Base-by-base conservation (phyloP, 2,888 invertebrate genomes). In the Drosophila rubida region DNA sequence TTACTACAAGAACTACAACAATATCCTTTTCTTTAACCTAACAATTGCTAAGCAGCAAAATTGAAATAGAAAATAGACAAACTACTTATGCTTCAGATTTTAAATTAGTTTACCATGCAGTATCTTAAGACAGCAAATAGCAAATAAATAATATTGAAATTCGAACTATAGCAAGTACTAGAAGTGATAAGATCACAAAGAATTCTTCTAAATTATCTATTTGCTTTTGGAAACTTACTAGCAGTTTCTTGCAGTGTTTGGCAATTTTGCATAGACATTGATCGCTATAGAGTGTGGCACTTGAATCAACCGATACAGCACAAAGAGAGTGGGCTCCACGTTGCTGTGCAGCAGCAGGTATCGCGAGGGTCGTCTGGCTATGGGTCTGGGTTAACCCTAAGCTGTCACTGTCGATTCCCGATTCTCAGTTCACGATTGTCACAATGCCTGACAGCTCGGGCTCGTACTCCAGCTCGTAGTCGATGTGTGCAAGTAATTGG, bases 361-460 rank as follows among this genome's bases (percentile, higher is more conserved):
- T 35, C 37, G 32, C 32, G 41, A 48, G 54, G 41, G 58, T 35
- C 59, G 41, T 13, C 39, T 27, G 16, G 14, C 37, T 32, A 1
- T 19, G 19, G 42, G 53, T 49, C 49, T 22, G 58, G 54, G 46
- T 63, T 62, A 75, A 71, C 68, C 73, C 67, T 54, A 67, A 59
- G 41, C 66, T 64, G 69, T 62, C 77, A 69, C 44, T 77, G 74
- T 62, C 70, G 35, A 14, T 4, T 11, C 32, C 6, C 35, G 35
- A n/a, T 5, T n/a, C n/a, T 41, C 41, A 9, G 39, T 39, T 25
- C 13, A 14, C 39, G 23, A 63, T 72, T 78, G 78, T 75, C 78
- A 69, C 78, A 75, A 41, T 64, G 49, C 25, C 65, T 75, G 72
- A 71, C 68, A 66, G 65, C 19, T 19, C 19, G 19, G 3, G 3